Conservation (phyloP, 2,888 invertebrate species). For the Entomobrya proxima region DNA sequence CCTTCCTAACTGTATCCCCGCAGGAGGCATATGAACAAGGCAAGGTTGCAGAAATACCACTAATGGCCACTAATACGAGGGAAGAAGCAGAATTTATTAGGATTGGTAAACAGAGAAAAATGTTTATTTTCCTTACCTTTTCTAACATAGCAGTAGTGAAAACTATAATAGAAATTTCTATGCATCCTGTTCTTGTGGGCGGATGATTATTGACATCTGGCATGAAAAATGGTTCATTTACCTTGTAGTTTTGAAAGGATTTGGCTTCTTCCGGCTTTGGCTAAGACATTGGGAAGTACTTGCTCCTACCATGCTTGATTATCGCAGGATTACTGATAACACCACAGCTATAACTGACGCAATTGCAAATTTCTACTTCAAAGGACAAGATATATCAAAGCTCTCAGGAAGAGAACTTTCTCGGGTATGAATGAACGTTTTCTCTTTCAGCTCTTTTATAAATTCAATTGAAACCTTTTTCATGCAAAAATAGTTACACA, state of each 20-base stretch:
- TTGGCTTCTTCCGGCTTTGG: slow-evolving; percentile 56
- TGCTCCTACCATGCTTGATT: slow-evolving; percentile 53
- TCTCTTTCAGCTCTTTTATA: background rate
- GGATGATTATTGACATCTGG: slow-evolving; percentile 51
- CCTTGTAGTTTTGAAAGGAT: slow-evolving; percentile 50
- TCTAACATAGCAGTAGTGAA: background rate
- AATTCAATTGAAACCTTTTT: background rate
- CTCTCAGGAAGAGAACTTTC: slow-evolving; percentile 42
- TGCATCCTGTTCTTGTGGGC: slow-evolving; percentile 15
- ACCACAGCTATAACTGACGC: slow-evolving; percentile 48
- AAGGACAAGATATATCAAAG: slow-evolving; percentile 39
- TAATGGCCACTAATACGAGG: slow-evolving; percentile 50
- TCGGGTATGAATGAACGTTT: slow-evolving; percentile 36
- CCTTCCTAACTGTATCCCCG: slow-evolving; percentile 60
- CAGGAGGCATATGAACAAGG: slow-evolving; percentile 57
- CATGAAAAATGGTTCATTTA: slow-evolving; percentile 43
- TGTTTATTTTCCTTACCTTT: slow-evolving; percentile 33
- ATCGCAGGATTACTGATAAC: slow-evolving; percentile 49
- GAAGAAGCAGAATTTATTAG: slow-evolving; percentile 64
- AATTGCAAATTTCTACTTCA: slow-evolving; percentile 57
- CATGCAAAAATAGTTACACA: background rate
- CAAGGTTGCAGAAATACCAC: slow-evolving; percentile 67
- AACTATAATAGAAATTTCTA: background rate
- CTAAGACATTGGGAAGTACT: slow-evolving; percentile 52
- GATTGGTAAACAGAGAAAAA: slow-evolving; percentile 20